These are phyloP conservation scores for Megaptera novaeangliae DNA, from an alignment of 2,113 vertebrate species.

Conservation along the genomic window DNA sequence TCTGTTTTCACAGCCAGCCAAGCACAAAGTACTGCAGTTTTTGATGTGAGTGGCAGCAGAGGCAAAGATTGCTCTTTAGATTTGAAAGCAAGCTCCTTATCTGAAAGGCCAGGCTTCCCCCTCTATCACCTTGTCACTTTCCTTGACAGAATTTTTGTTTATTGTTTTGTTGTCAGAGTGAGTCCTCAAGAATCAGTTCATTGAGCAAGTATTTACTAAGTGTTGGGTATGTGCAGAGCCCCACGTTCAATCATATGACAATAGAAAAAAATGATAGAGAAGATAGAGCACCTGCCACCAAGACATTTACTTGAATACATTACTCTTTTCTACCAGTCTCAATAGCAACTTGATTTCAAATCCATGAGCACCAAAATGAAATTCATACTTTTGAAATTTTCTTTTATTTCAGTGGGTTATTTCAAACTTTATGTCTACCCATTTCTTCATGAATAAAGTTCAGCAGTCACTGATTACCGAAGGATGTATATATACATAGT, in stretches of 20 bases:
- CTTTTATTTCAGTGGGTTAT: neutral
- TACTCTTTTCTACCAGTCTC: neutral
- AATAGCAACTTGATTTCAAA: neutral
- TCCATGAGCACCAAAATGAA: neutral
- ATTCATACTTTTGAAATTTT: neutral
- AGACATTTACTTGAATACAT: neutral
- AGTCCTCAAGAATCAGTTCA: neutral
- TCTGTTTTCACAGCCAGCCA: neutral
- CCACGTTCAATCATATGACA: neutral
- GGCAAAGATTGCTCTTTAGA: neutral
- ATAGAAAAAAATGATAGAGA: neutral
- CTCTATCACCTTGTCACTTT: neutral
- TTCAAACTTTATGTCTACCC: neutral
- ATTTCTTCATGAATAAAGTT: neutral
- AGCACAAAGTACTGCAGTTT: neutral
- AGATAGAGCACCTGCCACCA: no score
- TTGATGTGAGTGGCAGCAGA: fast-evolving
- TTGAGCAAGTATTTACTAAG: neutral
- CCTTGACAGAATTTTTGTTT: neutral
- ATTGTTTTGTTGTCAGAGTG: neutral
- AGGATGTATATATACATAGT: neutral
- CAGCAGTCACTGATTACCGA: neutral
- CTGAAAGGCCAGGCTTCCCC: neutral
- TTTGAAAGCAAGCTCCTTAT: neutral
- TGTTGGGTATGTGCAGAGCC: neutral